Evolutionary conservation across 2,888 invertebrate species (phyloP).

Genomic region (Archips xylosteana): DNA sequence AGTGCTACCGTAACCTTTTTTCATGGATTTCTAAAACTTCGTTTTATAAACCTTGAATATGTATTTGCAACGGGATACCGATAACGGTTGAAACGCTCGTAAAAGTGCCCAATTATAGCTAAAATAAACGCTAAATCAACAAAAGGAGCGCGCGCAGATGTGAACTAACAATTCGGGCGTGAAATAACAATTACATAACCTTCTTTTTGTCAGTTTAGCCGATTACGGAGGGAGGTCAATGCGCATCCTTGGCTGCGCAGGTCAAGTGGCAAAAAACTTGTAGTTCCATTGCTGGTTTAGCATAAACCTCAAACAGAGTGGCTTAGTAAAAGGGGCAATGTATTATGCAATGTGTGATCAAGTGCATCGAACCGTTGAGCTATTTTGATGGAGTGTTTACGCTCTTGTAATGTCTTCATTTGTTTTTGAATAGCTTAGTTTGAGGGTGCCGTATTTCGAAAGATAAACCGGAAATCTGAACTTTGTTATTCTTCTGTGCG

Average conservation of each 20-base stretch:
- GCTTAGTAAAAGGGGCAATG: background rate
- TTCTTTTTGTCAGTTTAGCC: slow-evolving; percentile 19
- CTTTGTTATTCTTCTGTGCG: no score
- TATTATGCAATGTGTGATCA: background rate
- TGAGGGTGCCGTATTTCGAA: background rate
- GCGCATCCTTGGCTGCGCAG: slow-evolving; percentile 40
- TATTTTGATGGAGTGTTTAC: slow-evolving; percentile 16
- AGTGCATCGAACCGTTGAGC: slow-evolving; percentile 19
- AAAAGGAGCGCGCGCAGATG: slow-evolving; percentile 1
- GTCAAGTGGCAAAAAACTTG: slow-evolving; percentile 24
- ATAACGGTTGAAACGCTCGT: no score
- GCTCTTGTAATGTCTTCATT: background rate
- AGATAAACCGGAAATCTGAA: no score
- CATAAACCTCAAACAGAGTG: background rate
- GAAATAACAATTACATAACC: slow-evolving; percentile 29
- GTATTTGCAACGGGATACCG: no score
- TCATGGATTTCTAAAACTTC: no score
- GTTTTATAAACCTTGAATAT: no score
- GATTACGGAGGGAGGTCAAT: slow-evolving; percentile 39
- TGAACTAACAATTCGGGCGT: slow-evolving; percentile 23
- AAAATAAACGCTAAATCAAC: background rate
- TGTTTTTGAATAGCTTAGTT: background rate
- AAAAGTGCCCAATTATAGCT: no score
- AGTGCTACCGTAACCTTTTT: no score
- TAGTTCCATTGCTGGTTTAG: slow-evolving; percentile 4